Conservation (phyloP, 2,113 vertebrate genomes). For the human region GRCh38 chr5:31477501-31478000, state of each 20-base stretch:
- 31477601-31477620: not conserved
- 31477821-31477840: not conserved
- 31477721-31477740: not conserved
- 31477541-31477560: not conserved
- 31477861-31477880: not conserved
- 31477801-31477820: not conserved
- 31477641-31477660: not conserved
- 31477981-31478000: not conserved
- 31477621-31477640: not conserved
- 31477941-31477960: not conserved
- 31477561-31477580: not conserved
- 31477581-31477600: not conserved
- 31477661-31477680: not conserved
- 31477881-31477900: not conserved
- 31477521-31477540: slow-evolving; percentile 4
- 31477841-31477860: not conserved
- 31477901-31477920: not conserved
- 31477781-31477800: not conserved
- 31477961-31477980: not conserved
- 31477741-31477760: not conserved
- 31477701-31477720: not conserved
- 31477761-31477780: not conserved
- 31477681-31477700: not conserved
- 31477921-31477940: not conserved
- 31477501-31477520: not conserved